Evolutionary conservation across 2,797 vertebrate species (phyloP).

Genomic region (Sebastes vulpes): DNA sequence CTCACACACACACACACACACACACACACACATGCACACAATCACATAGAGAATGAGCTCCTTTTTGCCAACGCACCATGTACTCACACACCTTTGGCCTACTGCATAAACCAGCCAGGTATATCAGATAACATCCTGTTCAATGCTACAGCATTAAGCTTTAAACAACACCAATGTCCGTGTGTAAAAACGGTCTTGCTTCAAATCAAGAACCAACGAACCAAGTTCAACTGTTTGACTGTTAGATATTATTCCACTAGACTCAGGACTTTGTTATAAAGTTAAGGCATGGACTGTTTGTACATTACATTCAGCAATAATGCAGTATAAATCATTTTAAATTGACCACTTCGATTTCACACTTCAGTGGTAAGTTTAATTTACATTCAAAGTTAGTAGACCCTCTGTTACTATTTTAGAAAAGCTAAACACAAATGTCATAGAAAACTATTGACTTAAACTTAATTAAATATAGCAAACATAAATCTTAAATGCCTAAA

Average conservation of each 20-base stretch:
- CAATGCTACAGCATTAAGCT: slow-evolving; percentile 10
- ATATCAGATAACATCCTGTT: slow-evolving; percentile 14
- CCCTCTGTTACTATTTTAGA: not conserved
- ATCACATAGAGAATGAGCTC: not conserved
- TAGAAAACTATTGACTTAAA: too few relatives aligned
- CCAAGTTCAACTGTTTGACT: not conserved
- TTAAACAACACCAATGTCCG: not conserved
- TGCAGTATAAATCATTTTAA: not conserved
- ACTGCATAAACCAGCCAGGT: slow-evolving; percentile 2
- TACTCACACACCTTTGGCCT: slow-evolving; percentile 12
- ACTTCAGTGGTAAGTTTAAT: not conserved
- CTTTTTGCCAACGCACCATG: slow-evolving; percentile 23
- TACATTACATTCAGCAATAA: not conserved
- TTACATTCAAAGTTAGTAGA: not conserved
- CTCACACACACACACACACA: not conserved
- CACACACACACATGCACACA: not conserved
- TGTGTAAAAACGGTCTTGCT: not conserved
- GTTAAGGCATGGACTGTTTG: not conserved
- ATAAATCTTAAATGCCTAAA: not conserved
- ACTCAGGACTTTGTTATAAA: not conserved
- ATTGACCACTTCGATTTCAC: not conserved
- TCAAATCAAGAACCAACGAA: not conserved
- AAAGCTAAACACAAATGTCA: not conserved
- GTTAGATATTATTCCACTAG: not conserved
- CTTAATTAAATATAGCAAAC: not conserved